phyloP scores from a whole-genome alignment of 2,113 vertebrate genomes.

The Natator depressus region DNA sequence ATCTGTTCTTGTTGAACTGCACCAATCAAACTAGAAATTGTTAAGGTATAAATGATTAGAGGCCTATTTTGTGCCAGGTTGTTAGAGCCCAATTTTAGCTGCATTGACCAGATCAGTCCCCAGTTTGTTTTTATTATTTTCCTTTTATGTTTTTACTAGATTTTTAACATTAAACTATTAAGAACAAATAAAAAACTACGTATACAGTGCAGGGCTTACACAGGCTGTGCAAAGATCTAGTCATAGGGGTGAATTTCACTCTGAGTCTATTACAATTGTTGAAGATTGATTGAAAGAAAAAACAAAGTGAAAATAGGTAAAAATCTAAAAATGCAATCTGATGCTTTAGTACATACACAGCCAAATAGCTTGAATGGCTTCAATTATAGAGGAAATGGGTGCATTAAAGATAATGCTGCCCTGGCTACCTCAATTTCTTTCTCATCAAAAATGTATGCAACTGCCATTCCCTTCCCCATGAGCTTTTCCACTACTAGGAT shows the following conservation, averaged over 20 bases:
- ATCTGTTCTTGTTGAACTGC: neutral
- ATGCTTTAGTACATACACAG: neutral
- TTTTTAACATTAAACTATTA: neutral
- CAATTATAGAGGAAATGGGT: constrained; percentile 19
- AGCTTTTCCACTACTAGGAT: neutral
- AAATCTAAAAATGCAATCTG: constrained; percentile 41
- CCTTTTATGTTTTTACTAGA: neutral
- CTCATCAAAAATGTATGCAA: constrained; percentile 8
- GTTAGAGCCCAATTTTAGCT: neutral
- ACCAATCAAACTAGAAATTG: neutral
- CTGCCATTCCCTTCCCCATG: neutral
- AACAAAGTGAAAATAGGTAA: constrained; percentile 13
- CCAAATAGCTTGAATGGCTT: constrained; percentile 27
- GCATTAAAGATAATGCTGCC: constrained; percentile 16
- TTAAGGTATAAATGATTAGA: neutral
- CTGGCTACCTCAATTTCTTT: neutral
- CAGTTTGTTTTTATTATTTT: neutral
- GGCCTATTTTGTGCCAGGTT: neutral
- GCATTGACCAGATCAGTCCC: neutral
- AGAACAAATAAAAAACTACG: neutral
- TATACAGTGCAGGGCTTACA: neutral
- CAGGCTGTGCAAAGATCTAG: neutral
- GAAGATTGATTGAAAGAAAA: constrained; percentile 25
- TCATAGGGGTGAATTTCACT: neutral
- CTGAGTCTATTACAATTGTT: neutral